Evolutionary conservation across 2,113 vertebrate genomes (phyloP).

Genomic region (Panurus biarmicus): DNA sequence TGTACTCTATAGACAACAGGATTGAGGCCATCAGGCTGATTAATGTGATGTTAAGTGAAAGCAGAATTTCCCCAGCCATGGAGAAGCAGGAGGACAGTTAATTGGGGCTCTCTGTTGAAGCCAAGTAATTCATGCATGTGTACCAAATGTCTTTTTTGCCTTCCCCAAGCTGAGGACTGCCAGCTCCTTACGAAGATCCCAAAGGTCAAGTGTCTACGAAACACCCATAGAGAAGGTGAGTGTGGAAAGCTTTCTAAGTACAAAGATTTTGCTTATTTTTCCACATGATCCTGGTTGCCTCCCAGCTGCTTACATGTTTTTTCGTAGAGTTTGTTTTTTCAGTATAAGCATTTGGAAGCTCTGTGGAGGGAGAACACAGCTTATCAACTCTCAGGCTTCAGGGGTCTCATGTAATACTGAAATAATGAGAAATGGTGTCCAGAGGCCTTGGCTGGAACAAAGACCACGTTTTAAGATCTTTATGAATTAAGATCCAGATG

Average conservation of each 20-base stretch:
- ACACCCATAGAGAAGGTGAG: conserved; percentile 87
- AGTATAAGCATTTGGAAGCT: not conserved
- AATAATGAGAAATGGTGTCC: not conserved
- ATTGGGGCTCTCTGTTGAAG: conserved; percentile 3
- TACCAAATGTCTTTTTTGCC: conserved; percentile 23
- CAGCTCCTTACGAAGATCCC: conserved; percentile 92
- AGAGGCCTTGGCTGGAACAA: not conserved
- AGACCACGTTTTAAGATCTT: not conserved
- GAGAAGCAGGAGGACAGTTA: conserved; percentile 9
- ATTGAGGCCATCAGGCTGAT: conserved; percentile 28
- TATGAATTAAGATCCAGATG: not conserved
- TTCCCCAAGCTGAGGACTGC: conserved; percentile 87
- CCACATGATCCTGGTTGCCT: not conserved
- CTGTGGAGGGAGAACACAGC: not conserved
- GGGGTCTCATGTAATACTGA: not conserved
- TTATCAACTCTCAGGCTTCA: not conserved
- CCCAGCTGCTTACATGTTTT: not conserved
- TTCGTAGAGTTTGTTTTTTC: not conserved
- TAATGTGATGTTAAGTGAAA: conserved; percentile 44
- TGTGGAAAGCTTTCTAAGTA: not conserved
- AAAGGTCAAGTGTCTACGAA: conserved; percentile 92
- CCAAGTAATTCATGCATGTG: not conserved
- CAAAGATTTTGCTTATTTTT: not conserved
- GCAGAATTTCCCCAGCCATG: not conserved
- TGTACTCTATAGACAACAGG: not conserved